Conservation (phyloP, 2,797 vertebrate species). For the Garrulus glandarius region DNA sequence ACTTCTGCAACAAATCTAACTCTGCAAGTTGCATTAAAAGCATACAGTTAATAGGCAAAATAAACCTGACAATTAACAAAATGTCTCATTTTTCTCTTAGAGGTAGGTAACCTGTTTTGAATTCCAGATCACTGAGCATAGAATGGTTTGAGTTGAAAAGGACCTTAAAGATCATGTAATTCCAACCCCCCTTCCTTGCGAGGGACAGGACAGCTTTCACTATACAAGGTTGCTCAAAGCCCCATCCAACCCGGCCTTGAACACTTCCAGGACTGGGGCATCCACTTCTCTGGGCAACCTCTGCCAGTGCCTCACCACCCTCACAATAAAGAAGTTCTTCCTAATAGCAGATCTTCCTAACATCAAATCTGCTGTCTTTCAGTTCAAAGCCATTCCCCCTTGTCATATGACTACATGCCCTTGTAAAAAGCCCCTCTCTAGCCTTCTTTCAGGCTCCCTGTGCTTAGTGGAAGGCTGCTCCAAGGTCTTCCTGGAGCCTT, state of each 20-base stretch:
- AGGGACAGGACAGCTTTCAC: not conserved
- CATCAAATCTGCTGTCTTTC: not conserved
- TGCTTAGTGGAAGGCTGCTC: not conserved
- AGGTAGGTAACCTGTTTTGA: not conserved
- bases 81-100: not conserved
- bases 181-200: not conserved
- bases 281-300: not conserved
- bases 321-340: not conserved
- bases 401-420: not conserved
- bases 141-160: not conserved
- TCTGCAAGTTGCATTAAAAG: not conserved
- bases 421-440: not conserved
- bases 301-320: not conserved
- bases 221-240: not conserved
- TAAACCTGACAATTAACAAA: not conserved
- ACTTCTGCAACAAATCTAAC: not conserved
- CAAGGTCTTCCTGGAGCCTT: not conserved
- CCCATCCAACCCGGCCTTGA: not conserved
- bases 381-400: not conserved
- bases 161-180: not conserved
- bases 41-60: not conserved
- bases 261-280: not conserved
- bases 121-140: not conserved
- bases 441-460: not conserved
- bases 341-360: not conserved